Base-by-base conservation (phyloP, 1,140 invertebrate genomes). In the Cydia strobilella region DNA sequence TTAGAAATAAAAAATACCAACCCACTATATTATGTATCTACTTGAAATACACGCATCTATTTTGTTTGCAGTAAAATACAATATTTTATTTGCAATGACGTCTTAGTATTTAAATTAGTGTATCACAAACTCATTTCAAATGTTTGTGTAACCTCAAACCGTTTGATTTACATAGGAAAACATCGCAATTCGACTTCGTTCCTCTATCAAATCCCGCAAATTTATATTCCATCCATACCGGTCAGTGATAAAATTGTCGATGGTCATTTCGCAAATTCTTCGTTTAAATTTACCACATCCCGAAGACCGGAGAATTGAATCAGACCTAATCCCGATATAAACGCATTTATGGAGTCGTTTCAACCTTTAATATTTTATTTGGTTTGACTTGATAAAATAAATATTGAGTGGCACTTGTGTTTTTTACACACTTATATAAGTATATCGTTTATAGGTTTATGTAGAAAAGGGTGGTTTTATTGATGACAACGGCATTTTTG, bases 231-330 rank as follows among this genome's bases (percentile, higher is more conserved):
- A 59, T 20, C 31, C 65, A 39, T 42, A 31, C 6, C 65, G 27
- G 63, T 9, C 65, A 31, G 7, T 18, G 31, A 69, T 69, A 69
- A 69, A 69, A 69, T 69, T 69, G 65, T 18, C 31, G 65, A 39
- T 69, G 65, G 65, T 35, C 65, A 69, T 69, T 35, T 35, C 65
- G 65, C 31, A 69, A 66, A 66, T 66, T 69, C 65, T n/a, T 42
- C 65, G 31, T 69, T 39, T 18, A 42, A 20, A 69, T 69, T 69
- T 69, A 13, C 1, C 65, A 35, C 65, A 69, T n/a, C 18, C 65
- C 27, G 18, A 18, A 39, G 4, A 35, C 27, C 65, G 9, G 2
- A n/a, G 31, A 18, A 69, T 69, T 69, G 27, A 69, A 69, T 69
- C 27, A 42, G 65, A 35, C 63, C 25, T 66, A 66, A 66, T 66